Evolutionary conservation across 2,113 vertebrate species (phyloP), one percentile per base, ranked within the genome.

Genomic region (Calidris pygmaea): DNA sequence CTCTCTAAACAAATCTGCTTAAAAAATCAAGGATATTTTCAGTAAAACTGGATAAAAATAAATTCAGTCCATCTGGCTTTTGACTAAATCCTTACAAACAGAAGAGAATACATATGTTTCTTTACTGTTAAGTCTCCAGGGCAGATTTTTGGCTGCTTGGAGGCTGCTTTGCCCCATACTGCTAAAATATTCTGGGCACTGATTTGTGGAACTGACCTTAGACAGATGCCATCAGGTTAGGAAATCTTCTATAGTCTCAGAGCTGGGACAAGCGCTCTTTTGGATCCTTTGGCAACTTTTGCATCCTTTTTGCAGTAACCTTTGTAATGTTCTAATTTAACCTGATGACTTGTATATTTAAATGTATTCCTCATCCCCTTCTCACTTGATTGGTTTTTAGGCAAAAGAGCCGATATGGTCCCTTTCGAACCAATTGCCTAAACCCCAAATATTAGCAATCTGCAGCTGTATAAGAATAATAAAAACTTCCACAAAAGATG

Each of bases 1-100:
- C 41, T 83, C 77, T 52, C 81, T 86, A 95, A 96, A 96, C 16
- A 95, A 91, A 93, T 94, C 81, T 91, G 43, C 53, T 85, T 48
- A 77, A 87, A 75, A 60, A 82, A 45, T 74, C 62, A 93, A 89
- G 68, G 75, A 52, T 83, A 50, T 88, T 96, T 97, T 89, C 60
- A 82, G 78, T 83, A 90, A 79, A 90, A 93, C 15, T 62, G 35
- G 4, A 58, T 74, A 75, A 71, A 91, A 93, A 60, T 75, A 95
- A 96, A 96, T 95, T 87, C 32, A 83, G 41, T 95, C 60, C 68
- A 91, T 71, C 75, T 96, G 83, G 59, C 88, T 75, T 89, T 55
- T 87, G 88, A 77, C 41, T 78, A 73, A 81, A 85, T 78, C 63
- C 82, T 85, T 50, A 89, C 50, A 89, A 90, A 82, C 15, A 78